Percentiles rank a stretch among this genome's conserved stretches.
Conservation (phyloP, 1,140 invertebrate species). For the Meteorus sp. region DNA sequence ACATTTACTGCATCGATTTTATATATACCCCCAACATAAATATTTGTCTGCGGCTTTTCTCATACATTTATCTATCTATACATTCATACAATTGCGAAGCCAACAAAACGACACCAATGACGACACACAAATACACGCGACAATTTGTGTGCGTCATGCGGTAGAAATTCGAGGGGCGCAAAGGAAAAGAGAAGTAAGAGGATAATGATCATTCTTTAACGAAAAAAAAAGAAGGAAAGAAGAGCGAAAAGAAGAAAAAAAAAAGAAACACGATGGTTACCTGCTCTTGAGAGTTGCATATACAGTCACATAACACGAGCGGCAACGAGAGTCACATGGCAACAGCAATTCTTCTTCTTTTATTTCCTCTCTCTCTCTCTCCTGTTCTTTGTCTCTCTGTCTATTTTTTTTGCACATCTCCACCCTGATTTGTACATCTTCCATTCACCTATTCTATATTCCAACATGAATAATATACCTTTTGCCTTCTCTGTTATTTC, state of each 20-base stretch:
- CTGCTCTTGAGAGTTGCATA: conserved; percentile 24
- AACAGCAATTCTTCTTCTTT: conserved; percentile 40
- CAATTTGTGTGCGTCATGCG: conserved; percentile 20
- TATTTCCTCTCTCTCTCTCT: not conserved
- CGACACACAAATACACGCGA: conserved; percentile 1
- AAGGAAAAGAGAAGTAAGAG: not conserved
- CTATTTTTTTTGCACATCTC: conserved; percentile 10
- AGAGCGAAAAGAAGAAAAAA: conserved; percentile 9
- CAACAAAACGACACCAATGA: conserved; percentile 11
- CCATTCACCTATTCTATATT: conserved; percentile 38
- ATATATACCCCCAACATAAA: not conserved
- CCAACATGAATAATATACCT: conserved; percentile 22
- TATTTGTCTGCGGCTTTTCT: too few species aligned
- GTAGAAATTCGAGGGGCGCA: conserved; percentile 9
- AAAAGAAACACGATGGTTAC: conserved; percentile 6
- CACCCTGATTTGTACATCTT: not conserved
- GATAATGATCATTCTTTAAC: not conserved
- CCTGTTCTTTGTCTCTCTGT: conserved; percentile 1
- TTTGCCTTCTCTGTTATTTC: not conserved
- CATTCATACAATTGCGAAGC: too few species aligned
- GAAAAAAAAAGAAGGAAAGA: not conserved
- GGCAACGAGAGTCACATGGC: conserved; percentile 41
- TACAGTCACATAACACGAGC: conserved; percentile 22
- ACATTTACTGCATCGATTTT: not conserved
- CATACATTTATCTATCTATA: too few species aligned